Percentiles rank a stretch among this genome's conserved stretches.
Evolutionary conservation across 2,797 vertebrate genomes (phyloP).

Genomic region (Galagoides demidoff): DNA sequence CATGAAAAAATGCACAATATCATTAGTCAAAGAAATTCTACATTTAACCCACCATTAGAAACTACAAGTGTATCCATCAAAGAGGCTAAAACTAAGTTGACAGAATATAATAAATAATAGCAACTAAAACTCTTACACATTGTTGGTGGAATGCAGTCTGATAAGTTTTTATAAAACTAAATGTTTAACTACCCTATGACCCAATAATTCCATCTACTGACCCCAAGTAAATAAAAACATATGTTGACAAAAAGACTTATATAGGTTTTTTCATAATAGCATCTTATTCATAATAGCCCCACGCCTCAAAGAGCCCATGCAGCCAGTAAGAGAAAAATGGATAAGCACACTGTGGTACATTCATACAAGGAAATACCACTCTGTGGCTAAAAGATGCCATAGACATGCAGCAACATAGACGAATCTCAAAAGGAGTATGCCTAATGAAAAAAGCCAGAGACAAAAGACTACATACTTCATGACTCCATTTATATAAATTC

Average conservation of each 20-base stretch:
- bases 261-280: neutral
- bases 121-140: neutral
- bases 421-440: neutral
- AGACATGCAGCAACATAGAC: neutral
- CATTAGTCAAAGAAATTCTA: neutral
- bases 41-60: neutral
- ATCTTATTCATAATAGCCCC: neutral
- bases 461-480: neutral
- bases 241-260: neutral
- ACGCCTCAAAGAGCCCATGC: neutral
- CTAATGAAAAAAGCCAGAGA: neutral
- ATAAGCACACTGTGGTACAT: neutral
- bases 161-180: slow-evolving; percentile 20
- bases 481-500: neutral
- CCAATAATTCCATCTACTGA: neutral
- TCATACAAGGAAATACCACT: neutral
- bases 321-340: neutral
- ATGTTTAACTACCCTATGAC: neutral
- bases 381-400: neutral
- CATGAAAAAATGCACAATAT: neutral
- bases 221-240: neutral
- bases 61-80: neutral
- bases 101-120: neutral
- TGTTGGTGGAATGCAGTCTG: neutral
- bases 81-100: neutral